Evolutionary conservation across 2,113 vertebrate species (phyloP), one percentile per base, ranked within the genome.

Genomic region (Phocoena phocoena): DNA sequence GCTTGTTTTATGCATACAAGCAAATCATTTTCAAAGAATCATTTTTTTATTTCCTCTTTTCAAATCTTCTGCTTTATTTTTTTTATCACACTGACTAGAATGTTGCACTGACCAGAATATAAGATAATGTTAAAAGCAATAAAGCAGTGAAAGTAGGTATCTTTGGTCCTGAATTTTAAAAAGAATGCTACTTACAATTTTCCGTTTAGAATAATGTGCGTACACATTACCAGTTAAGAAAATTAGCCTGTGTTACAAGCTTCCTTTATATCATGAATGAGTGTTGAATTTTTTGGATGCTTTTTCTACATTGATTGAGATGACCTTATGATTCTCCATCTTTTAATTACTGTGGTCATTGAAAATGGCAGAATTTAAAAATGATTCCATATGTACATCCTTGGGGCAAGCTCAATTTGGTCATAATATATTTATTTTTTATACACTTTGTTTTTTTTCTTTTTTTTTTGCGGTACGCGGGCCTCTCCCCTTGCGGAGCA

Each of bases 11-110:
- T 60, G n/a, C 62, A 36, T 41, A 70, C 11, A 95, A 80, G 21
- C 50, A 94, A 96, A 80, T 88, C 25, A n/a, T 92, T 84, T 91
- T 97, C 60, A 95, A 86, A 88, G 67, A 67, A 85, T 80, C 15
- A 18, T 53, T 17, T 53, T 53, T 90, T 95, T 81, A 96, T 82
- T 96, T 97, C 73, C 33, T 93, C 25, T 73, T 79, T 94, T 36
- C 88, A 71, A 87, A 79, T 50, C 50, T 38, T 84, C 87, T n/a
- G 38, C 11, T 77, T 81, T 85, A 55, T 74, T 73, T 41, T 77
- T 90, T 95, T 92, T 95, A 93, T 85, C 76, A 11, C 68, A 74
- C 26, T 71, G 31, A 83, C 53, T 92, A 67, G 65, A 92, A 50
- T 88, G 81, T 47, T 55, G 80, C 13, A 68, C 76, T 9, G 21